Percentiles rank a stretch among this genome's conserved stretches.
Evolutionary conservation across 2,888 invertebrate genomes (phyloP).

Genomic region (Drosophila cracens): DNA sequence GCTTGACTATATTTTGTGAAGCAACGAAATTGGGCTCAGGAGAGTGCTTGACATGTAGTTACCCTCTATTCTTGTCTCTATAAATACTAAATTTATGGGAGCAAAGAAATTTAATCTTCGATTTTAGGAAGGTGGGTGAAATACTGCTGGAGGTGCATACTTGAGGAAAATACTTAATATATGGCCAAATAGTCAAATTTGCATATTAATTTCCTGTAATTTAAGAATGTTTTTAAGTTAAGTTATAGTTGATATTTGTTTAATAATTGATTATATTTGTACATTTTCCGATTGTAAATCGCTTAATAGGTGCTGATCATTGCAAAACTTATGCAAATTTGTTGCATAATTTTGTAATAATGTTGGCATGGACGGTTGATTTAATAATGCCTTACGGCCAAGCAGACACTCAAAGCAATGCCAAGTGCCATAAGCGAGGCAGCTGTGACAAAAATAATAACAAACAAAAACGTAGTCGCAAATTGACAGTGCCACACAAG

Average conservation of each 20-base stretch:
- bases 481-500: conserved; percentile 67
- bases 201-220: fast-evolving
- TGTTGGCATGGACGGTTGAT: conserved; percentile 19
- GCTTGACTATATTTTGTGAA: background rate
- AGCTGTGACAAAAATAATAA: conserved; percentile 31
- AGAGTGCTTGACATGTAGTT: background rate
- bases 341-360: conserved; percentile 7
- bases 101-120: fast-evolving
- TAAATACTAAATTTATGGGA: background rate
- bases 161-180: background rate
- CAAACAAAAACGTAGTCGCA: conserved; percentile 50
- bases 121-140: background rate
- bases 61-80: background rate
- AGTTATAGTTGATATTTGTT: background rate
- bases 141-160: background rate
- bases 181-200: background rate
- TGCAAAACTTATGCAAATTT: background rate
- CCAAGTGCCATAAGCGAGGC: conserved; percentile 53
- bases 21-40: background rate
- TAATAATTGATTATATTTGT: background rate
- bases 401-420: conserved; percentile 44
- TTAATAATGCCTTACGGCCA: conserved; percentile 70
- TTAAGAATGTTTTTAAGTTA: background rate
- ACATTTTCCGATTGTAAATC: background rate
- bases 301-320: background rate